Conservation (phyloP, 2,797 vertebrate species). For the Silurus lanzhouensis region DNA sequence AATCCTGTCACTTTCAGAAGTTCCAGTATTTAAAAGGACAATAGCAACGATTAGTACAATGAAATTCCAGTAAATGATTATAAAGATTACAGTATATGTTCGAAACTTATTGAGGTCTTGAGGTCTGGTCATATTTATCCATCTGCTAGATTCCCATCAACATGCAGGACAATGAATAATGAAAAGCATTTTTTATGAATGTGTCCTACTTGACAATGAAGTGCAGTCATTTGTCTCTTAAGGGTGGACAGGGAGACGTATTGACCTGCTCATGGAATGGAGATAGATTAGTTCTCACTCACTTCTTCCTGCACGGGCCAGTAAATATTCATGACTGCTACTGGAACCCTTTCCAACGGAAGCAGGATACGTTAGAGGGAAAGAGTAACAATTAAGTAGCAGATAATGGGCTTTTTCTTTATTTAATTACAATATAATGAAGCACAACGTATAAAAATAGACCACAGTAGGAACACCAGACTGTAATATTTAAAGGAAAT, state of each 20-base stretch:
- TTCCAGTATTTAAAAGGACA: background rate
- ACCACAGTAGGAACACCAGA: background rate
- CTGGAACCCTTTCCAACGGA: constrained; percentile 22
- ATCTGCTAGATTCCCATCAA: constrained; percentile 59
- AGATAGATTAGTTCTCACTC: constrained; percentile 61
- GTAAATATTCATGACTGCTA: constrained; percentile 44
- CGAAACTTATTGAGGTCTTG: constrained; percentile 10
- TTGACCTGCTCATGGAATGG: constrained; percentile 60
- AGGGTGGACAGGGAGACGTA: constrained; percentile 70
- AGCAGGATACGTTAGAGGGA: constrained; percentile 20
- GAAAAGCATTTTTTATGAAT: constrained; percentile 58
- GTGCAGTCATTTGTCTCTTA: constrained; percentile 65
- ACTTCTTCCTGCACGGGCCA: constrained; percentile 33
- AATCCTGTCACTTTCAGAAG: constrained; percentile 2
- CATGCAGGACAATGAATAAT: constrained; percentile 58
- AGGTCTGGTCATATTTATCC: constrained; percentile 48
- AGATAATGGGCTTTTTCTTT: constrained; percentile 11
- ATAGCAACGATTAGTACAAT: background rate
- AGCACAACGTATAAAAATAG: background rate
- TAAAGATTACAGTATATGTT: background rate
- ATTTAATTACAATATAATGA: constrained; percentile 24
- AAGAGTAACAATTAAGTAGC: constrained; percentile 16
- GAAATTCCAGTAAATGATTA: background rate
- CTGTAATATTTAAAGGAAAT: background rate
- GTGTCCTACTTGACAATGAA: constrained; percentile 68